Evolutionary conservation across 2,113 vertebrate species (phyloP).

Genomic region (Hymenochirus boettgeri): DNA sequence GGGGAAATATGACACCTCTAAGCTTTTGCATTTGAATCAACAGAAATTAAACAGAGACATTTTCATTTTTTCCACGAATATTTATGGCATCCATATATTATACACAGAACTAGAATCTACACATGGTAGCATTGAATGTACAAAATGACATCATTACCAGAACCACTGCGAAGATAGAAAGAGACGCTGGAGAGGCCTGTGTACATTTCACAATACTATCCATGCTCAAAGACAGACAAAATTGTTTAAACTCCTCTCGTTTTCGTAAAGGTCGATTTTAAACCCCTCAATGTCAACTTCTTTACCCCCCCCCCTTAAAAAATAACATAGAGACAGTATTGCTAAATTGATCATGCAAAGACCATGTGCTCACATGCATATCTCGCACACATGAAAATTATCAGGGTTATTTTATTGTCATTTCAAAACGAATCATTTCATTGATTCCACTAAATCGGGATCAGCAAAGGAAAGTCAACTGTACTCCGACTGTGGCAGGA

Average conservation of each 20-base stretch:
- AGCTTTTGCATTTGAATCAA: slow-evolving; percentile 57
- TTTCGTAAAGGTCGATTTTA: slow-evolving; percentile 6
- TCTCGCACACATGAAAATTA: background rate
- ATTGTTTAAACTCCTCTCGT: slow-evolving; percentile 39
- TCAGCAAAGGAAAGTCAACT: too few relatives aligned
- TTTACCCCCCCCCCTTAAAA: slow-evolving; percentile 19
- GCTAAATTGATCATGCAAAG: slow-evolving; percentile 38
- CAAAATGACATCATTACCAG: slow-evolving; percentile 50
- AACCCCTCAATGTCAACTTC: background rate
- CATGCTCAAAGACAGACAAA: slow-evolving; percentile 74
- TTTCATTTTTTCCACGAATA: slow-evolving; percentile 74
- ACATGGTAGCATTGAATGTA: slow-evolving; percentile 61
- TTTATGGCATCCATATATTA: slow-evolving; percentile 78
- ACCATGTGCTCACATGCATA: slow-evolving; percentile 27
- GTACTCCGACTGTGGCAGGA: too few relatives aligned
- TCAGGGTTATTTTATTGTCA: too few relatives aligned
- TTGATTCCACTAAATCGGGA: too few relatives aligned
- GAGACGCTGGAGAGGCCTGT: slow-evolving; percentile 37
- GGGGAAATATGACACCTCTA: slow-evolving; percentile 52
- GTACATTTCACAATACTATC: slow-evolving; percentile 68
- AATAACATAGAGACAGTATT: slow-evolving; percentile 47
- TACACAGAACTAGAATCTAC: slow-evolving; percentile 71
- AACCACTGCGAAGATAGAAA: slow-evolving; percentile 42
- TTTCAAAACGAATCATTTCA: too few relatives aligned
- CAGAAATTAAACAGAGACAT: slow-evolving; percentile 34